Conservation (phyloP, 2,113 vertebrate species). For the Otis tarda region DNA sequence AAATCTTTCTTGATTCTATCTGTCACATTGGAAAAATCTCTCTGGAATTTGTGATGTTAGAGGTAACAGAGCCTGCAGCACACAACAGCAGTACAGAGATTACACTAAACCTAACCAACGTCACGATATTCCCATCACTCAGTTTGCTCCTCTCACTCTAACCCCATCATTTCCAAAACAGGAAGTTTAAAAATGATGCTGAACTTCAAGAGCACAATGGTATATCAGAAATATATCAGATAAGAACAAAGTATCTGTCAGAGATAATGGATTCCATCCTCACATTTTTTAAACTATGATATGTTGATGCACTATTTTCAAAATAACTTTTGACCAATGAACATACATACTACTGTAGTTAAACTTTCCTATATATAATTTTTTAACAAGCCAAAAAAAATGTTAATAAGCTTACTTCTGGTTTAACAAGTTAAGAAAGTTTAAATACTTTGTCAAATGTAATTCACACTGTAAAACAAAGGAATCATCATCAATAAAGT, state of each 20-base stretch:
- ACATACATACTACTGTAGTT: not conserved
- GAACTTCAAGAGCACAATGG: not conserved
- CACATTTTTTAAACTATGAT: not conserved
- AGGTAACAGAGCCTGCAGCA: not conserved
- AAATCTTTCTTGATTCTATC: not conserved
- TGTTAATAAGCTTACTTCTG: not conserved
- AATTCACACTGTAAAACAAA: not conserved
- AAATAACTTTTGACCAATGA: not conserved
- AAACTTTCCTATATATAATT: not conserved
- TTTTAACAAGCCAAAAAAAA: not conserved
- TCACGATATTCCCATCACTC: fast-evolving
- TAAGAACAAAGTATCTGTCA: not conserved
- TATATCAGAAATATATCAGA: not conserved
- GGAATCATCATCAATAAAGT: not conserved
- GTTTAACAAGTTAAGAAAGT: not conserved
- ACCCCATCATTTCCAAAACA: not conserved
- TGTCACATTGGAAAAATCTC: not conserved
- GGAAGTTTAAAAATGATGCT: not conserved
- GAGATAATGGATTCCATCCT: not conserved
- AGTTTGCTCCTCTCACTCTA: not conserved
- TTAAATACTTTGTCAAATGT: not conserved
- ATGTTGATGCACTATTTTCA: not conserved
- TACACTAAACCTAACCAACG: not conserved
- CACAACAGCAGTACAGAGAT: not conserved
- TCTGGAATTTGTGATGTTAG: not conserved